Evolutionary conservation across 2,888 invertebrate species (phyloP).

Genomic region (Nipponacmea schrenckii): DNA sequence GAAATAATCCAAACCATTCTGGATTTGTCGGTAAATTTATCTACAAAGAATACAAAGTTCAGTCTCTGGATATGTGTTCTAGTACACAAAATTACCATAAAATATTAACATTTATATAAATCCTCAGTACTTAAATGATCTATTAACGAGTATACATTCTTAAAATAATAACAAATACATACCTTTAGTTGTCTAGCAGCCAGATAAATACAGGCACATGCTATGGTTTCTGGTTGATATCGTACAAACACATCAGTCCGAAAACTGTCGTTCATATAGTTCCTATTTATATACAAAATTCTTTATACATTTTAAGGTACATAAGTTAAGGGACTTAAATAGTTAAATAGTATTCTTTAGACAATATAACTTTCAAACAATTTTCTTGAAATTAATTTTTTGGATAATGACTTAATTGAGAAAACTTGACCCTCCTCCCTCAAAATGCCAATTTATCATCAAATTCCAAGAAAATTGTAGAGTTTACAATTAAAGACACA

Average conservation of each 20-base stretch:
- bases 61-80: not conserved
- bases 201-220: conserved; percentile 98
- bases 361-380: no score
- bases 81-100: no score
- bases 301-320: not conserved
- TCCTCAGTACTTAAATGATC: no score
- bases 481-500: no score
- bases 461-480: no score
- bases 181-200: conserved; percentile 89
- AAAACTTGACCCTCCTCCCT: no score
- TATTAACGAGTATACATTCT: no score
- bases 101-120: no score
- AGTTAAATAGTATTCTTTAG: no score
- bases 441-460: no score
- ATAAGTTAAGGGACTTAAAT: not conserved
- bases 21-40: conserved; percentile 85
- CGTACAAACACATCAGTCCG: conserved; percentile 96
- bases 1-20: conserved; percentile 89
- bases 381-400: no score
- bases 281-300: conserved; percentile 71
- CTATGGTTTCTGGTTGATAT: conserved; percentile 95
- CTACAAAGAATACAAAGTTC: conserved; percentile 44
- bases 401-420: no score
- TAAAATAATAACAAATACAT: conserved; percentile 13
- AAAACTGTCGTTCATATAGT: conserved; percentile 99